phyloP scores from a whole-genome alignment of 37 sponge, comb jelly and placozoan genomes.

The Aplysina aerophoba region DNA sequence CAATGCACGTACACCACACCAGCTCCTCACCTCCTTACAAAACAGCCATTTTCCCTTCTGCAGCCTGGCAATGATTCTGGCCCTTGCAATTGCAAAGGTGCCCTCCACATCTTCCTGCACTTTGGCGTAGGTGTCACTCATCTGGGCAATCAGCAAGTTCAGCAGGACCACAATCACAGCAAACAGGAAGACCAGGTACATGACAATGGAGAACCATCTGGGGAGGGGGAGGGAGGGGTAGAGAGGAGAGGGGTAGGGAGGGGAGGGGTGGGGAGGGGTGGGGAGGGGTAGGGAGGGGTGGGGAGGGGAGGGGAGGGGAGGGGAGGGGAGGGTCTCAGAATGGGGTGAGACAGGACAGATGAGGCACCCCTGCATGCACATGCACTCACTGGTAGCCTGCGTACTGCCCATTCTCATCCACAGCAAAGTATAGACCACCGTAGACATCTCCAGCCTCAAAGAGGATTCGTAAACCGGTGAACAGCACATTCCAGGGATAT shows the following conservation, averaged over 20 bases:
- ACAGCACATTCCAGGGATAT: slow-evolving; percentile 23
- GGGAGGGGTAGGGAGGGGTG: too few relatives aligned
- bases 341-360: too few relatives aligned
- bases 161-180: slow-evolving; percentile 40
- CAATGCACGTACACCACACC: neutral
- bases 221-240: neutral
- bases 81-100: slow-evolving; percentile 36
- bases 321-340: too few relatives aligned
- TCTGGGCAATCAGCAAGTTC: slow-evolving; percentile 53
- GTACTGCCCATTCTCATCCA: neutral
- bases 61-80: slow-evolving; percentile 30
- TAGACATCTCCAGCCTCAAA: slow-evolving; percentile 11
- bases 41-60: slow-evolving; percentile 7
- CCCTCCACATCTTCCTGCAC: slow-evolving; percentile 51
- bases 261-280: too few relatives aligned
- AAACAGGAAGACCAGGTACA: slow-evolving; percentile 47
- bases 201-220: slow-evolving; percentile 30
- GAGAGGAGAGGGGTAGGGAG: too few relatives aligned
- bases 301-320: neutral
- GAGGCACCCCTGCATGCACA: too few relatives aligned
- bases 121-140: slow-evolving; percentile 52
- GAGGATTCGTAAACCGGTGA: slow-evolving; percentile 18
- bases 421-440: neutral
- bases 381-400: slow-evolving; percentile 28
- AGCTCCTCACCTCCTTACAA: neutral